Conservation (phyloP, 2,113 vertebrate species). For the Erythrolamprus reginae region DNA sequence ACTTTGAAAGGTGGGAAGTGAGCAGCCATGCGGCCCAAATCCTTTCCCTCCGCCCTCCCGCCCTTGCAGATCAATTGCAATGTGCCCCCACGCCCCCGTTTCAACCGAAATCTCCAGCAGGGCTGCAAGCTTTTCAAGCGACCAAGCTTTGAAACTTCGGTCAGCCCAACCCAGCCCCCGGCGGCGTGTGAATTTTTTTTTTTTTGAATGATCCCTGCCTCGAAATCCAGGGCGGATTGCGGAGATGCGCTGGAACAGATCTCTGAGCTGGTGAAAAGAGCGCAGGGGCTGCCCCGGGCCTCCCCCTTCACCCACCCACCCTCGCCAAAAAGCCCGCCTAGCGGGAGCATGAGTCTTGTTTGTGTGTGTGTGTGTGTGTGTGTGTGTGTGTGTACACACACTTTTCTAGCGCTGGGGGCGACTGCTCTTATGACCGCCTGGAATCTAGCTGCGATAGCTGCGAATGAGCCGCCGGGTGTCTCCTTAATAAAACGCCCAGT, state of each 20-base stretch:
- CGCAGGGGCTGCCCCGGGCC: constrained; percentile 38
- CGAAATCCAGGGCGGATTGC: constrained; percentile 62
- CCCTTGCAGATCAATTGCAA: background rate
- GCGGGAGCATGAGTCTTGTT: background rate
- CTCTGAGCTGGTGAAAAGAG: constrained; percentile 68
- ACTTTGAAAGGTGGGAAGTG: background rate
- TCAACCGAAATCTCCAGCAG: background rate
- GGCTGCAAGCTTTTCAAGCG: background rate
- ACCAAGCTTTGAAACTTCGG: constrained; percentile 51
- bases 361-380: background rate
- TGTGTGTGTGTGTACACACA: too few relatives aligned
- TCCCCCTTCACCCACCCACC: constrained; percentile 77
- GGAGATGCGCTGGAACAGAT: constrained; percentile 68
- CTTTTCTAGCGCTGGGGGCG: background rate
- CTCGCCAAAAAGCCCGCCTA: constrained; percentile 63
- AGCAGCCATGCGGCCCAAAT: fast-evolving
- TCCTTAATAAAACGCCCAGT: background rate
- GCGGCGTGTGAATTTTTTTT: constrained; percentile 51
- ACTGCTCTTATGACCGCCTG: background rate
- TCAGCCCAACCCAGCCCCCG: constrained; percentile 14
- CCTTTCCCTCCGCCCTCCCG: background rate
- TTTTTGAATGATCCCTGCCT: constrained; percentile 61
- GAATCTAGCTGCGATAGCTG: background rate
- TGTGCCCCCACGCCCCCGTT: background rate
- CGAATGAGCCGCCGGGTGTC: constrained; percentile 30